Evolutionary conservation across 2,797 vertebrate species (phyloP), one percentile per base, ranked within the genome.

Genomic region (Siniperca obscura): DNA sequence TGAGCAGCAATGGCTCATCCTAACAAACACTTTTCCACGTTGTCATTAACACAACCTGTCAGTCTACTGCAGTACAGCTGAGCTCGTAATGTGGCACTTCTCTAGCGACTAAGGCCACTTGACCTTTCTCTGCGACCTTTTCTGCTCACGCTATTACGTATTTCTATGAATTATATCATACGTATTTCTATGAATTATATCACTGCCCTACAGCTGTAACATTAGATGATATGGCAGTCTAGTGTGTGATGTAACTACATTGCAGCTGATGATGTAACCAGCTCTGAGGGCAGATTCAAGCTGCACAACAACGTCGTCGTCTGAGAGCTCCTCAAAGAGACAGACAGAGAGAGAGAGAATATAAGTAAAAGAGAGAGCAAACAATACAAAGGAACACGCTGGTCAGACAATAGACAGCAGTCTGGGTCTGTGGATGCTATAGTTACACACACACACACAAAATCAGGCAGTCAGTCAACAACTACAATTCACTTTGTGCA

Each of bases 191-290:
- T 46, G 34, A 82, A 71, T 34, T 73, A 78, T 67, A 72, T 71
- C 3, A 17, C 38, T 44, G 40, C 4, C 25, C 22, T 48, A 12
- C 62, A 7, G 60, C 83, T 65, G 38, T 27, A 85, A 79, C 36
- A 74, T 50, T 61, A 82, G 79, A 77, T 27, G 44, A 83, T 72
- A 69, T 46, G 67, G 69, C 70, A 75, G 80, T 81, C 13, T 42
- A 13, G 66, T 74, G 77, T 87, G 81, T 92, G 91, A 92, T 92
- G 89, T 84, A 92, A 93, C 66, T 44, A 1, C 36, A 75, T 57
- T 89, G 89, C 91, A 90, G 94, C 83, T 74, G 84, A 60, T 94
- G 92, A 92, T 83, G 90, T 90, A 90, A 94, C 87, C 61, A 3
- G 59, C 83, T 83, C 85, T 84, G 89, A 78, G 65, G 85, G 71